Base-by-base conservation (phyloP, 2,797 vertebrate genomes). In the Ficedula albicollis region DNA sequence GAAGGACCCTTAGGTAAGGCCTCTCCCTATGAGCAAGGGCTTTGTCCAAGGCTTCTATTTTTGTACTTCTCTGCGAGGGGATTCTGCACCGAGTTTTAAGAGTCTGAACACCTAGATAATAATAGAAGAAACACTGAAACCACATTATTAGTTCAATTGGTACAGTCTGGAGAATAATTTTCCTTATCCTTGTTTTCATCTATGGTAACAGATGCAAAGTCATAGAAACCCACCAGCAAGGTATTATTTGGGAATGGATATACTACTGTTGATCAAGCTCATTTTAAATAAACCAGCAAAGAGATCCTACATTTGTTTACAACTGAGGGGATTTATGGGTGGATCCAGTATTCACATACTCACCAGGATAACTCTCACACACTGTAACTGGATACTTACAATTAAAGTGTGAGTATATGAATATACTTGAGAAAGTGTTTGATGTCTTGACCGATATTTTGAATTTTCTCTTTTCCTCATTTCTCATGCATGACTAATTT, bases 171-270 rank as follows among this genome's bases (percentile, higher is more conserved):
- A 64, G 32, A 18, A 52, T 48, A 44, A 48, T 68, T 91, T 90
- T 38, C 38, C 12, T 38, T 39, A 36, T 41, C 34, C 3, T n/a
- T 15, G 11, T 38, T 32, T 60, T 55, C 23, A 74, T 43, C 30
- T 44, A 5, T 41, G 21, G 27, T 58, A 79, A 54, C 8, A 52
- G 25, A 54, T 32, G 11, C 20, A 48, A 90, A 80, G 16, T 48
- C 25, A 41, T 9, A 36, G 34, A 59, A 88, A 67, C 9, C 22
- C 67, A 13, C 5, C 5, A 3, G 8, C 19, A 49, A 70, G 4
- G n/a, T 78, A 46, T 51, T 81, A 16, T 3, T 80, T 36, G 19
- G 44, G n/a, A 70, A 43, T 0, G 0, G 0, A 39, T 34, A 25
- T 0, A 2, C 26, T 39, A 19, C 17, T 77, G 21, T 66, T 69